phyloP scores from a whole-genome alignment of 2,113 vertebrate genomes.

The Entomyzon cyanotis region DNA sequence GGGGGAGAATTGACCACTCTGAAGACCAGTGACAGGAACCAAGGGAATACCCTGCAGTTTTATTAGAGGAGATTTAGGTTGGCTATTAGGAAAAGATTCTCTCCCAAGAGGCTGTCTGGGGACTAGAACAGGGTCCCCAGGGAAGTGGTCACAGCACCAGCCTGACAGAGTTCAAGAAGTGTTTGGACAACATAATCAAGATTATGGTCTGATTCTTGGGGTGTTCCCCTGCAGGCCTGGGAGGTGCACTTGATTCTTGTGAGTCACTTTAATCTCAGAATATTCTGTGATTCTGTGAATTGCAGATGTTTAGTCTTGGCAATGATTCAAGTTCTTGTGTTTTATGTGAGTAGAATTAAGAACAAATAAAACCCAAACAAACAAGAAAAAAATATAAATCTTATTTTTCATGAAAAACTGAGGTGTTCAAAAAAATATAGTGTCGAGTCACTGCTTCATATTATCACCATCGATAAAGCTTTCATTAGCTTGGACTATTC shows the following conservation, averaged over 20 bases:
- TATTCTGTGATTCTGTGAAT: not conserved
- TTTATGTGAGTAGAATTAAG: not conserved
- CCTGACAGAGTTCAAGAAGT: not conserved
- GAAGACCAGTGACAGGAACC: not conserved
- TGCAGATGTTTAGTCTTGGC: not conserved
- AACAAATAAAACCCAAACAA: not conserved
- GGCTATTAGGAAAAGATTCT: not conserved
- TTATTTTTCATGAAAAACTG: not conserved
- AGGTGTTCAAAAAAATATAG: not conserved
- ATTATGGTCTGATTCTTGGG: not conserved
- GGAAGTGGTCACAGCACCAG: not conserved
- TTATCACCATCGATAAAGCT: not conserved
- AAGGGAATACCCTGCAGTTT: not conserved
- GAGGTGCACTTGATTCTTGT: rapidly evolving
- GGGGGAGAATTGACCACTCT: not conserved
- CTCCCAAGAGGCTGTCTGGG: rapidly evolving
- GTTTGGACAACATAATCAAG: not conserved
- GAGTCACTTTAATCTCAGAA: not conserved
- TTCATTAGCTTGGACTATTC: not conserved
- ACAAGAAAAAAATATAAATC: not conserved
- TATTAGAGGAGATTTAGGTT: not conserved
- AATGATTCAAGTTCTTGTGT: not conserved
- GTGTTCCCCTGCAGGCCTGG: not conserved
- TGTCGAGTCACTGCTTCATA: not conserved
- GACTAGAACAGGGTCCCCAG: not conserved